phyloP scores from a whole-genome alignment of 2,888 invertebrate genomes.

The Drosophila siamana region DNA sequence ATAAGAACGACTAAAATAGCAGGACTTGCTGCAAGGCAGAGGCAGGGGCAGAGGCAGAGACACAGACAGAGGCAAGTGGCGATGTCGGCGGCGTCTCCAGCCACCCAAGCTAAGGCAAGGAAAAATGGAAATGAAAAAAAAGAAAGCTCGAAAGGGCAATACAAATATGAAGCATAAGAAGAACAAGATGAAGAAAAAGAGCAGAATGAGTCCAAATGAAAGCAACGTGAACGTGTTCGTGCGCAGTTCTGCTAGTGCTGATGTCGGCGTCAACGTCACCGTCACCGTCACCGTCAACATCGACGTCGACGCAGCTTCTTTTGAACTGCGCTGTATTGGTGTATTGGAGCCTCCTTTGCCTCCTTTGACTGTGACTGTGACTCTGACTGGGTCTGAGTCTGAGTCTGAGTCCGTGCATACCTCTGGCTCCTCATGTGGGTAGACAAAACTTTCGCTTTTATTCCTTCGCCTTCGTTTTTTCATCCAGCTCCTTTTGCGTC shows the following conservation, averaged over 20 bases:
- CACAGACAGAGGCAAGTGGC: neutral
- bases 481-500: slow-evolving; percentile 38
- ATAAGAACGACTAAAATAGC: slow-evolving; percentile 60
- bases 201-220: slow-evolving; percentile 51
- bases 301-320: slow-evolving; percentile 15
- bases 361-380: slow-evolving; percentile 18
- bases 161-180: slow-evolving; percentile 51
- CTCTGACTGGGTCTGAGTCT: neutral
- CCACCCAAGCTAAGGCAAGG: slow-evolving; percentile 2
- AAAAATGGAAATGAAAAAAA: slow-evolving; percentile 20
- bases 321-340: slow-evolving; percentile 15
- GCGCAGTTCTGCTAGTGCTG: slow-evolving; percentile 50
- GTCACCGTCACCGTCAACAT: slow-evolving; percentile 10
- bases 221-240: slow-evolving; percentile 33
- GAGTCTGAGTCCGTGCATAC: neutral
- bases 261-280: slow-evolving; percentile 12
- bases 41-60: no score
- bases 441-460: slow-evolving; percentile 76
- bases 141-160: slow-evolving; percentile 54
- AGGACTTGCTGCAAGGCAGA: slow-evolving; percentile 36
- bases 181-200: slow-evolving; percentile 9
- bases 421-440: slow-evolving; percentile 52
- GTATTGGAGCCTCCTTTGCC: slow-evolving; percentile 4
- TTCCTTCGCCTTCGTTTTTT: slow-evolving; percentile 62
- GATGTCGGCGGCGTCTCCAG: neutral